These are phyloP conservation scores for Apostichopus leukothele DNA, from an alignment of 53 echinoderm and acorn worm genomes.

Conservation along the genomic window DNA sequence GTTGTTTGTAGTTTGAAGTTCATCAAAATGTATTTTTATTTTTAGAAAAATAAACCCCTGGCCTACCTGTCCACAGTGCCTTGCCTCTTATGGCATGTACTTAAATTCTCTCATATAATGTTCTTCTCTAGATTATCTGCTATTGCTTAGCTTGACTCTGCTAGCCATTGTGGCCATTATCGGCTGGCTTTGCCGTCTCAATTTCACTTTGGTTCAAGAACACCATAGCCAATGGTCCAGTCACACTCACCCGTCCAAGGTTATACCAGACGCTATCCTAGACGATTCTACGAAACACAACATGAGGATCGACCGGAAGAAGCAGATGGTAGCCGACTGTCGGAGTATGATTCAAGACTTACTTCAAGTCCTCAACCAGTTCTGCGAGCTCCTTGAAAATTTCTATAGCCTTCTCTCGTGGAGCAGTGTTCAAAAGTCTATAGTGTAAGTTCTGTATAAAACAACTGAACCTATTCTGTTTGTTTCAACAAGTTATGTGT, in stretches of 20 bases:
- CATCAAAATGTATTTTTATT: too few species aligned
- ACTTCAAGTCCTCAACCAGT: slow-evolving; percentile 3
- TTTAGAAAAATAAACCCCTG: too few species aligned
- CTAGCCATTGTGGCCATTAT: not conserved
- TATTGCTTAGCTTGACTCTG: not conserved
- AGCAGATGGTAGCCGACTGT: slow-evolving; percentile 52
- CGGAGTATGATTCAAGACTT: slow-evolving; percentile 57
- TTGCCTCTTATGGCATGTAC: too few species aligned
- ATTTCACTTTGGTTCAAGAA: slow-evolving; percentile 20
- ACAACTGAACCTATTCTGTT: too few species aligned
- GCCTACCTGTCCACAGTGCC: too few species aligned
- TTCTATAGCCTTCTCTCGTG: slow-evolving; percentile 26
- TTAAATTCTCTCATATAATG: too few species aligned
- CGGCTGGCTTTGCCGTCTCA: slow-evolving; percentile 21
- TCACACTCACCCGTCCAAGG: slow-evolving; percentile 35
- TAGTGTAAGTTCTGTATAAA: slow-evolving; percentile 19
- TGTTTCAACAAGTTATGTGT: too few species aligned
- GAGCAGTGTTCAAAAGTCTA: not conserved
- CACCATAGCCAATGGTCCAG: slow-evolving; percentile 13
- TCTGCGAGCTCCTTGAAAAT: slow-evolving; percentile 5
- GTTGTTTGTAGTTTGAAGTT: too few species aligned
- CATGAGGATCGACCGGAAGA: slow-evolving; percentile 40
- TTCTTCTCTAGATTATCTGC: slow-evolving; percentile 9
- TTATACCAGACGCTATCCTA: slow-evolving; percentile 13
- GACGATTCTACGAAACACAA: slow-evolving; percentile 30